phyloP scores from a whole-genome alignment of 2,797 vertebrate species.

The Paramormyrops hopkinsi region DNA sequence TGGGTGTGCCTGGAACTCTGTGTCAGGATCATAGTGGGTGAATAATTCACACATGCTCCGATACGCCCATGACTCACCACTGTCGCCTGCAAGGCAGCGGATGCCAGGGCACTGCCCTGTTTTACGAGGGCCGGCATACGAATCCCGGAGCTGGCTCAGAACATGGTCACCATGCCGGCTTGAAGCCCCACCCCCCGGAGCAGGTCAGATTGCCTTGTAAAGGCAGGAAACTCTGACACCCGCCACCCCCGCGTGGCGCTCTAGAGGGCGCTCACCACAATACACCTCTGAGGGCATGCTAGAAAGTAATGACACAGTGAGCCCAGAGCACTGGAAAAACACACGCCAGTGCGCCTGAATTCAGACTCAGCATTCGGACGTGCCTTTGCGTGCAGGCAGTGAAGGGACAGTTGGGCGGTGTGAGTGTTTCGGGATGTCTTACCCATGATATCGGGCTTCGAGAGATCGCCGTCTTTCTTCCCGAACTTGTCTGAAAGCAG shows the following conservation, averaged over 20 bases:
- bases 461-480: constrained; percentile 83
- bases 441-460: constrained; percentile 81
- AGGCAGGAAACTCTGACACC: background rate
- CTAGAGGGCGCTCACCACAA: background rate
- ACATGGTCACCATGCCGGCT: background rate
- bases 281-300: background rate
- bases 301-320: background rate
- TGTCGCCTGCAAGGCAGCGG: background rate
- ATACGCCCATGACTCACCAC: background rate
- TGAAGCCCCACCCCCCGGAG: background rate
- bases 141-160: background rate
- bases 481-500: constrained; percentile 67
- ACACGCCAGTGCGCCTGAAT: no score
- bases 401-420: background rate
- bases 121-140: background rate
- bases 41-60: background rate
- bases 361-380: background rate
- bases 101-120: background rate
- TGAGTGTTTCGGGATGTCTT: constrained; percentile 30
- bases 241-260: background rate
- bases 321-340: background rate
- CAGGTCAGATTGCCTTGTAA: background rate
- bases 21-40: background rate
- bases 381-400: background rate
- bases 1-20: background rate